These are phyloP conservation scores for Notolepis coatsorum DNA, from an alignment of 2,797 vertebrate genomes.

Conservation along the genomic window DNA sequence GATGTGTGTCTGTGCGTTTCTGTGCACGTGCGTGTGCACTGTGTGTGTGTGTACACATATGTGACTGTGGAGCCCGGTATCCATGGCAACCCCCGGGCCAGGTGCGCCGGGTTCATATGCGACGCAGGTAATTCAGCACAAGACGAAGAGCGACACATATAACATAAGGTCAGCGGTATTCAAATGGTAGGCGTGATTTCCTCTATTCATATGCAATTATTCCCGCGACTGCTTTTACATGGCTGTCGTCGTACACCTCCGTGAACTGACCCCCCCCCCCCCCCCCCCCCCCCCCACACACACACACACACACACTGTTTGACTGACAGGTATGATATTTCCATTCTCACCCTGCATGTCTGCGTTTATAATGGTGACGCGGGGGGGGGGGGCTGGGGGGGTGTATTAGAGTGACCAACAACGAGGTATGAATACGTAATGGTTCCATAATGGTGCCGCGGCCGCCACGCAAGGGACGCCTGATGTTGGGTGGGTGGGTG, in stretches of 20 bases:
- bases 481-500: conserved; percentile 1
- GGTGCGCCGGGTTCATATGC: conserved; percentile 71
- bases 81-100: conserved; percentile 76
- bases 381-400: conserved; percentile 4
- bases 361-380: conserved; percentile 21
- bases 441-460: conserved; percentile 22
- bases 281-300: too few species aligned
- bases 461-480: conserved; percentile 10
- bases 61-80: conserved; percentile 61
- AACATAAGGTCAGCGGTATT: conserved; percentile 73
- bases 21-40: conserved; percentile 16
- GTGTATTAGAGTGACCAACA: conserved; percentile 35
- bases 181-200: conserved; percentile 51
- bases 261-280: conserved; percentile 41
- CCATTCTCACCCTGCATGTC: conserved; percentile 2
- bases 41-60: neutral
- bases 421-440: conserved; percentile 41
- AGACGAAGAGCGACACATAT: conserved; percentile 68
- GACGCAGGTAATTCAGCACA: conserved; percentile 70
- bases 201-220: conserved; percentile 38
- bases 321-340: conserved; percentile 75
- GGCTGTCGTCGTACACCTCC: neutral
- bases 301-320: conserved; percentile 53
- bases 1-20: neutral
- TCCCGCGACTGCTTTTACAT: conserved; percentile 10